phyloP scores from a whole-genome alignment of 2,797 vertebrate species.

The Fratercula arctica region DNA sequence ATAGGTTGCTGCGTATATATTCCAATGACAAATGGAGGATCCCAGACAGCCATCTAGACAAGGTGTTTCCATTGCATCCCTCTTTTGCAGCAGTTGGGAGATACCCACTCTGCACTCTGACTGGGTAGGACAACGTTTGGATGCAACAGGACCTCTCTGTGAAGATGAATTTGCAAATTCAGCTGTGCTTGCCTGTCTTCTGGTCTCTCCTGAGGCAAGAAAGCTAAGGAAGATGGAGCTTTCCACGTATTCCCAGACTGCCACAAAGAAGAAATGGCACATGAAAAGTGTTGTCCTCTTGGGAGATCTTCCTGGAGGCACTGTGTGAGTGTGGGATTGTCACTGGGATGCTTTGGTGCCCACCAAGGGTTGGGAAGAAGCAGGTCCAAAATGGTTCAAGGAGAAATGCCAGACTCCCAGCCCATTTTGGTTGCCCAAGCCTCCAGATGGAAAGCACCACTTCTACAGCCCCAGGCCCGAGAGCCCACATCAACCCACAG shows the following conservation, averaged over 20 bases:
- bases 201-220: not conserved
- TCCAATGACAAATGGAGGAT: not conserved
- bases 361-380: not conserved
- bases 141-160: not conserved
- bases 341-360: not conserved
- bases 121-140: not conserved
- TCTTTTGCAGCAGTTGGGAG: not conserved
- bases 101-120: not conserved
- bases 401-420: not conserved
- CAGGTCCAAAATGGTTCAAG: not conserved
- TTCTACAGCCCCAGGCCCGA: rapidly evolving
- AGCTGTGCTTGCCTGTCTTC: not conserved
- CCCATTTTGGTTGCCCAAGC: not conserved
- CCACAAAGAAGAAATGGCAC: not conserved
- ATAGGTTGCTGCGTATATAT: not conserved
- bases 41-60: not conserved
- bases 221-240: not conserved
- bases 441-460: not conserved
- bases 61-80: not conserved
- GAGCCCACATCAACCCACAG: not conserved
- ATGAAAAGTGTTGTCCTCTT: not conserved
- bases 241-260: not conserved
- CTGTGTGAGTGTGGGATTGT: not conserved
- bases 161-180: not conserved
- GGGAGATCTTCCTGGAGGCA: not conserved